phyloP scores from a whole-genome alignment of 2,888 invertebrate genomes.

The Artemia sp. region DNA sequence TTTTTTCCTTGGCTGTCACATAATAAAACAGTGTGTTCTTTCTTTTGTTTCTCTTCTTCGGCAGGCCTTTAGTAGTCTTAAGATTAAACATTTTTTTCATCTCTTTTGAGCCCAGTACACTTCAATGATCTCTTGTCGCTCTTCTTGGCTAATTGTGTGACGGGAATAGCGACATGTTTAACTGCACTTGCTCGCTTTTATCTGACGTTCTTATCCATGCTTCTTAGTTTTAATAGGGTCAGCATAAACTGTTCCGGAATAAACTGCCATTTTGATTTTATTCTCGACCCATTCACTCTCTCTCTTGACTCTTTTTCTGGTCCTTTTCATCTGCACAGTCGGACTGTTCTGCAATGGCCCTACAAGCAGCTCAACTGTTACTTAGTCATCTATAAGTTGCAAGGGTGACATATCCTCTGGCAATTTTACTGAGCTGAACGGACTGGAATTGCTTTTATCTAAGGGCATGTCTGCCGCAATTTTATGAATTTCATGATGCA shows the following conservation, averaged over 20 bases:
- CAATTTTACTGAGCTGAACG: not conserved
- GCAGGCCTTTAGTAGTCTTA: not conserved
- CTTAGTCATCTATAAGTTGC: not conserved
- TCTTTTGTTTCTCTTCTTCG: not conserved
- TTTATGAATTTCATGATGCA: not conserved
- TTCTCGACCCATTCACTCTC: not conserved
- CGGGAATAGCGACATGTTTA: not conserved
- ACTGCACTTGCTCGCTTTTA: conserved; percentile 1
- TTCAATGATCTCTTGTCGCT: not conserved
- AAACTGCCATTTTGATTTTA: not conserved
- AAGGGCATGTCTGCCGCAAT: conserved; percentile 3
- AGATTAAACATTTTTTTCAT: conserved; percentile 5
- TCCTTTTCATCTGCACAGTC: not conserved
- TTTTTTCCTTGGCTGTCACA: conserved; percentile 6
- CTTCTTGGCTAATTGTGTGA: not conserved
- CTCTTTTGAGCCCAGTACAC: not conserved
- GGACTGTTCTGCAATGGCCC: conserved; percentile 4
- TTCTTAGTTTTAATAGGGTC: conserved; percentile 5
- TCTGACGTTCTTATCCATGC: conserved; percentile 11
- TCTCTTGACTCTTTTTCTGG: conserved; percentile 11
- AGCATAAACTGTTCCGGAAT: conserved; percentile 10
- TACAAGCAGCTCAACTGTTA: conserved; percentile 5
- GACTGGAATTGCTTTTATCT: not conserved
- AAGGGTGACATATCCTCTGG: conserved; percentile 10
- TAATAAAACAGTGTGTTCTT: not conserved